These are phyloP conservation scores for Argyrosomus regius DNA, from an alignment of 2,797 vertebrate genomes.

Conservation along the genomic window DNA sequence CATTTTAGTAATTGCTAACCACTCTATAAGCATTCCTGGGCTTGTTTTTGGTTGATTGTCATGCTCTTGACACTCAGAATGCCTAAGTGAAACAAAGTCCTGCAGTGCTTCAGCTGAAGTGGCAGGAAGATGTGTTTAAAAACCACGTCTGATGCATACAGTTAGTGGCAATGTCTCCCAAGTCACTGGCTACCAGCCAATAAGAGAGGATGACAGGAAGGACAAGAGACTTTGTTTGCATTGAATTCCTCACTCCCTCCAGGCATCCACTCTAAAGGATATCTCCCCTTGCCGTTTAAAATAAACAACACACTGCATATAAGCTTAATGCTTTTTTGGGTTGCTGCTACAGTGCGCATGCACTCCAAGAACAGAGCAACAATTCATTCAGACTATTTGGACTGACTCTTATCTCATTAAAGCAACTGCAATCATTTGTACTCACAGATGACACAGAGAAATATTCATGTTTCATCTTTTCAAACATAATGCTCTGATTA, in stretches of 20 bases:
- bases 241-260: slow-evolving; percentile 50
- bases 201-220: slow-evolving; percentile 65
- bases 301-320: slow-evolving; percentile 39
- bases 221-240: slow-evolving; percentile 44
- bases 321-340: slow-evolving; percentile 29
- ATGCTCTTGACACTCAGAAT: slow-evolving; percentile 22
- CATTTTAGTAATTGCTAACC: slow-evolving; percentile 19
- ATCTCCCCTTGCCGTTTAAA: slow-evolving; percentile 56
- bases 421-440: slow-evolving; percentile 60
- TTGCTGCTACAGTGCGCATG: neutral
- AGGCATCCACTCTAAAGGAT: slow-evolving; percentile 50
- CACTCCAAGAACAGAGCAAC: slow-evolving; percentile 16
- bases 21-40: neutral
- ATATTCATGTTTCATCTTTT: slow-evolving; percentile 18
- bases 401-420: slow-evolving; percentile 61
- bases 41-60: neutral
- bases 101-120: slow-evolving; percentile 6
- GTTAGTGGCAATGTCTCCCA: slow-evolving; percentile 42
- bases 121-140: slow-evolving; percentile 36
- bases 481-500: slow-evolving; percentile 42
- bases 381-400: slow-evolving; percentile 48
- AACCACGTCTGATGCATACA: slow-evolving; percentile 25
- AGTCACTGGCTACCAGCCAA: slow-evolving; percentile 61
- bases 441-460: slow-evolving; percentile 42
- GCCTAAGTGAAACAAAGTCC: slow-evolving; percentile 32